Conservation (phyloP, 2,888 invertebrate genomes). For the Trichopria drosophilae region DNA sequence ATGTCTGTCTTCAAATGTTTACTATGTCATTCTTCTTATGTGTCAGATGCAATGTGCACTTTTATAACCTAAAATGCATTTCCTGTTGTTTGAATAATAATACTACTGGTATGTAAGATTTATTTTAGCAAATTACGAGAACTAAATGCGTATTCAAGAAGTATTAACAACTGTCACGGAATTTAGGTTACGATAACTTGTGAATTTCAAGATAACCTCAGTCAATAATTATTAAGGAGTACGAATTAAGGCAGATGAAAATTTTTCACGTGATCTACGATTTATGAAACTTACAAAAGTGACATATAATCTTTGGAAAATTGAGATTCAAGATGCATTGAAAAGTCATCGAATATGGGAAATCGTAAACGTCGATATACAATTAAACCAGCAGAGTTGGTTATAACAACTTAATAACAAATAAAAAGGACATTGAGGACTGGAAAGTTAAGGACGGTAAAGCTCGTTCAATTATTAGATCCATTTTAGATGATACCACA, state of each 20-base stretch:
- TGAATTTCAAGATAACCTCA: too few species aligned
- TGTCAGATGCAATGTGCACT: too few species aligned
- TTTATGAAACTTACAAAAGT: constrained; percentile 12
- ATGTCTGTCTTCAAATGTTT: too few species aligned
- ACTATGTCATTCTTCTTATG: too few species aligned
- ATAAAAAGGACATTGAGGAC: constrained; percentile 14
- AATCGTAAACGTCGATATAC: constrained; percentile 1
- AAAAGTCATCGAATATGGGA: constrained; percentile 24
- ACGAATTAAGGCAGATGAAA: background rate
- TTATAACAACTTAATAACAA: background rate
- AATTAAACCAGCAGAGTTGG: constrained; percentile 9
- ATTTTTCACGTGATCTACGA: constrained; percentile 8
- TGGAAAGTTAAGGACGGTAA: constrained; percentile 17
- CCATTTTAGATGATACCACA: constrained; percentile 17
- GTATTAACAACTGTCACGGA: too few species aligned
- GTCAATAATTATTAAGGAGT: too few species aligned
- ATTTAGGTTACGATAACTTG: too few species aligned
- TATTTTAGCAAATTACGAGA: too few species aligned
- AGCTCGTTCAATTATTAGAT: constrained; percentile 19
- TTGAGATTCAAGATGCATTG: constrained; percentile 18
- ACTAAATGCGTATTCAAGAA: too few species aligned
- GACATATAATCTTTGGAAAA: constrained; percentile 19
- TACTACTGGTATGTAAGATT: too few species aligned
- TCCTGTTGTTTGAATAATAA: too few species aligned
- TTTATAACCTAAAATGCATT: too few species aligned